Base-by-base conservation (phyloP, 2,113 vertebrate species). In the Mus musculus region DNA sequence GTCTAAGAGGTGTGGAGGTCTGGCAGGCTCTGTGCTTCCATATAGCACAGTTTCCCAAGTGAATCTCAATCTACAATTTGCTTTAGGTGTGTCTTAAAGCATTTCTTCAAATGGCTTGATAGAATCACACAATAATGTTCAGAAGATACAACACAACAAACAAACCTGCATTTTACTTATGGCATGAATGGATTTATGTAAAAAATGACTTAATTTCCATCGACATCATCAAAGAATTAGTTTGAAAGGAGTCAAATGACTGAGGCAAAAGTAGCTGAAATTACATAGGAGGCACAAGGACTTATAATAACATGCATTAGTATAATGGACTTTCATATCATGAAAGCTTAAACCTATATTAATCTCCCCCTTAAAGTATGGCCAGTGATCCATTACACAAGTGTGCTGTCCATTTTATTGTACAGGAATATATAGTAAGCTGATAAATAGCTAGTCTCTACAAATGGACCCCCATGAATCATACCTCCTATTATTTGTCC, bases 191-290 rank as follows among this genome's bases (percentile, higher is more conserved):
- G 67, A 56, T 33, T 80, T 81, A 61, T 78, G 39, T 26, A 91
- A 85, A 85, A 85, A 95, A 86, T 49, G 88, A 80, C 59, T 80
- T 93, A 86, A 80, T 94, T 19, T 36, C 24, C 75, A 26, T 89
- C 54, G 69, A 42, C 28, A 19, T 24, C 8, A 95, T 73, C 39
- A 92, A 89, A 95, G 87, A 28, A 63, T 26, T 65, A 72, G 36
- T 24, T 3, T 91, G 77, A 89, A 97, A 89, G 69, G 28, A 92
- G 49, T 86, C 59, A 89, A 96, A 88, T 54, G 30, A 67, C 42
- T 92, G 85, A 85, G 90, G 91, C 69, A 73, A 92, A 88, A 97
- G 92, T 22, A 86, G 88, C 67, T 88, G 56, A 95, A 97, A 96
- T 96, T 93, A 52, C 20, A 90, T 46, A 94, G 92, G 39, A 81